Base-by-base conservation (phyloP, 2,113 vertebrate species). In the Percopsis transmontana region DNA sequence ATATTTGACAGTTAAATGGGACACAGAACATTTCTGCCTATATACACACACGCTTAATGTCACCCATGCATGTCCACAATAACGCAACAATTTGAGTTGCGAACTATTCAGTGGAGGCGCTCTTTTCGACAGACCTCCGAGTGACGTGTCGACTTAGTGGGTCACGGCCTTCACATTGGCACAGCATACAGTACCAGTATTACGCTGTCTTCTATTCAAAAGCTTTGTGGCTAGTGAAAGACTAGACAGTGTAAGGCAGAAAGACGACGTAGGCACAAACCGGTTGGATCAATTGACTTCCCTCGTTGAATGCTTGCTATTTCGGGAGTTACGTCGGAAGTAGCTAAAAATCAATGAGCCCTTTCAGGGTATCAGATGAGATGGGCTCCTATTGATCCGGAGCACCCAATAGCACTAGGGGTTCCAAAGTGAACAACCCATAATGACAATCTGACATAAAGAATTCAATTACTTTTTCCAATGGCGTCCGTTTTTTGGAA, bases 371-470 rank as follows among this genome's bases (percentile, higher is more conserved):
- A 66, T 74, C 55, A 58, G 18, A 65, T 72, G 47, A 69, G 19
- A n/a, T n/a, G n/a, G 47, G 57, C 44, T 52, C 16, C 65, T 56
- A 68, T 78, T 74, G 66, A 77, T 68, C 68, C 8, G 45, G n/a
- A 8, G 14, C 9, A 16, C 20, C 52, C 40, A 19, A 58, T 70
- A 11, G 38, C n/a, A 56, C 41, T 18, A 55, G 56, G 18, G 50
- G 27, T n/a, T n/a, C n/a, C n/a, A n/a, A 33, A 33, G 27, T 33
- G 27, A 33, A 33, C 27, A 33, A 6, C 20, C 15, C 10, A 59
- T 51, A 51, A 21, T 42, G 9, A 70, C 10, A 20, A 33, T 8
- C 40, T n/a, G 27, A 16, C n/a, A 44, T 41, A 38, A 63, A 74
- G 58, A 41, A 66, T 62, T 54, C 16, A 33, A 24, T 58, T 18